Percentiles rank a stretch among this genome's conserved stretches.
phyloP scores from a whole-genome alignment of 2,888 invertebrate species.

The Melanophora roralis region DNA sequence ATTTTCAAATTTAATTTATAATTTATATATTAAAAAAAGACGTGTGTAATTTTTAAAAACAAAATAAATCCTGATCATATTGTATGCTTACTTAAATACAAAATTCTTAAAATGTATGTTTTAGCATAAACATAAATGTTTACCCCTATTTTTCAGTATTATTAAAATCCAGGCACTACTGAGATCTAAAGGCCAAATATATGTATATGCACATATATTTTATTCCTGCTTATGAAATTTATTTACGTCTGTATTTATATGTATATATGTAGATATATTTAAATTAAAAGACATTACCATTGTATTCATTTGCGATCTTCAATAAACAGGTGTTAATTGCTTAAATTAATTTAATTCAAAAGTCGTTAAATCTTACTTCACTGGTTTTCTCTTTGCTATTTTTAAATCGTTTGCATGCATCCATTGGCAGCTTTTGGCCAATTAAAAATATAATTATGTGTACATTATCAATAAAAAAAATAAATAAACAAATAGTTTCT shows the following conservation, averaged over 20 bases:
- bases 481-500: background rate
- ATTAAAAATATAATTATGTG: constrained; percentile 30
- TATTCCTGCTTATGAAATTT: too few species aligned
- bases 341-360: constrained; percentile 60
- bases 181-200: too few species aligned
- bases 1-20: too few species aligned
- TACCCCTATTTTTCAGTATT: too few species aligned
- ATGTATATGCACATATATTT: too few species aligned
- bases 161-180: too few species aligned
- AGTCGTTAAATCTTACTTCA: constrained; percentile 54
- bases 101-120: too few species aligned
- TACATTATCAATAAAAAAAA: constrained; percentile 37
- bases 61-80: too few species aligned
- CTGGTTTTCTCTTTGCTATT: constrained; percentile 21
- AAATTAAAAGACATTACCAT: constrained; percentile 14
- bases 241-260: background rate
- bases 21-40: too few species aligned
- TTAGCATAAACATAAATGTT: too few species aligned
- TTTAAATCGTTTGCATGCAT: background rate
- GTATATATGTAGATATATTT: background rate
- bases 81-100: too few species aligned
- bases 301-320: constrained; percentile 43
- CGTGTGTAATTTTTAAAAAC: too few species aligned
- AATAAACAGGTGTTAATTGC: constrained; percentile 59
- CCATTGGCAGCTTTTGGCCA: constrained; percentile 27